A percentile compares a stretch with the other conserved stretches of the same genome.
Conservation (phyloP, 2,888 invertebrate genomes). For the Lapara coniferarum region DNA sequence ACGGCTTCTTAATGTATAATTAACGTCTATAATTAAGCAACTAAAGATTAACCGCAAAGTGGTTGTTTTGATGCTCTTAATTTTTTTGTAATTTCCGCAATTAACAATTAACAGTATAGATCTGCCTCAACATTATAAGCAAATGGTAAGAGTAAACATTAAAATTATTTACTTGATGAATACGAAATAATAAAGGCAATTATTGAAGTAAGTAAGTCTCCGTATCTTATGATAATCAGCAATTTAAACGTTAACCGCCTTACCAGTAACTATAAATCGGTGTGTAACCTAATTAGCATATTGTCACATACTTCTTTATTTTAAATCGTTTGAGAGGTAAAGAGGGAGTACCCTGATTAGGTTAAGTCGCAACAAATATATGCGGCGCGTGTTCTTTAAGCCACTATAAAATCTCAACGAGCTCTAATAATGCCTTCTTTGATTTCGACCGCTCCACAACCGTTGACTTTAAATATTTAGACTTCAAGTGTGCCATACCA, state of each 20-base stretch:
- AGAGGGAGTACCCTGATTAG: no score
- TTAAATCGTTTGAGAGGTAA: no score
- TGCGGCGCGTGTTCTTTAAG: conserved; percentile 15
- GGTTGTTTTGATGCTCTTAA: neutral
- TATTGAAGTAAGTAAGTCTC: neutral
- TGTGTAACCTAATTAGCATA: no score
- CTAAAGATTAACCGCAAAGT: neutral
- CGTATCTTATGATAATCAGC: neutral
- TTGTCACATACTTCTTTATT: no score
- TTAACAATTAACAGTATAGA: neutral
- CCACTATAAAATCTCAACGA: neutral
- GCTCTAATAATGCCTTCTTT: neutral
- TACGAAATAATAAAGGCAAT: neutral
- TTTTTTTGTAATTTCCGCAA: conserved; percentile 17
- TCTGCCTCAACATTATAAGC: neutral
- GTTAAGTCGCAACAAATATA: neutral
- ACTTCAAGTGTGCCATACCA: no score
- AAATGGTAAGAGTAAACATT: conserved; percentile 7
- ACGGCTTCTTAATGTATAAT: neutral
- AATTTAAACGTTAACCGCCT: neutral
- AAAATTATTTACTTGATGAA: neutral
- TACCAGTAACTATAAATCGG: no score
- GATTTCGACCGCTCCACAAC: conserved; percentile 5
- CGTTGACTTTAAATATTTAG: neutral
- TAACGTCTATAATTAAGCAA: neutral